Conservation (phyloP, 1,140 invertebrate genomes). For the Formica selysi region DNA sequence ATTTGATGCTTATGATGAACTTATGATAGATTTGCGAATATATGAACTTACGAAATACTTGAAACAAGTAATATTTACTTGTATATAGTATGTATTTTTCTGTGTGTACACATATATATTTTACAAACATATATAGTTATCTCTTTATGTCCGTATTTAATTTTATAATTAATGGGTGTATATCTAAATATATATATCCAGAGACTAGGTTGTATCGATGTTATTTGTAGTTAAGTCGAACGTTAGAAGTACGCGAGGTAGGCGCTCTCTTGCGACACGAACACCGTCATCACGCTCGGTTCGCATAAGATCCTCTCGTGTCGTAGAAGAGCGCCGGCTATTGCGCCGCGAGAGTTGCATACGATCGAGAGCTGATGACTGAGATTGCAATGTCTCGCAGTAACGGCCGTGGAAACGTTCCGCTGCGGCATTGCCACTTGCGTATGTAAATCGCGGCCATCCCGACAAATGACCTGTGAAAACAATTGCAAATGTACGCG, state of each 20-base stretch:
- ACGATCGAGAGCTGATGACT: conserved; percentile 49
- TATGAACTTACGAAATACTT: no score
- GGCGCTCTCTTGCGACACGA: conserved; percentile 61
- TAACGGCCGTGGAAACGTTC: conserved; percentile 67
- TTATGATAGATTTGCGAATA: no score
- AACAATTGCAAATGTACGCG: conserved; percentile 16
- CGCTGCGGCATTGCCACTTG: conserved; percentile 69
- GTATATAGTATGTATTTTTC: no score
- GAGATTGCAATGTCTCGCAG: conserved; percentile 34
- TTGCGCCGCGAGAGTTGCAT: conserved; percentile 64
- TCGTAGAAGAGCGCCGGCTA: conserved; percentile 63
- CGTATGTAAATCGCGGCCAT: conserved; percentile 67
- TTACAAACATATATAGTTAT: not conserved
- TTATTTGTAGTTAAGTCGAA: conserved; percentile 37
- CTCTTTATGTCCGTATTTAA: not conserved
- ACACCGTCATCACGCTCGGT: conserved; percentile 57
- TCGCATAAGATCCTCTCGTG: conserved; percentile 67
- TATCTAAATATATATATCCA: not conserved
- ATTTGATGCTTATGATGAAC: no score
- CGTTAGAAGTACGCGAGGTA: conserved; percentile 14
- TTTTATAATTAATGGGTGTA: conserved; percentile 15
- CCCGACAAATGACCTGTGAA: conserved; percentile 66
- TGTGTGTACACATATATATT: not conserved
- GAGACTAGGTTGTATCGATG: not conserved
- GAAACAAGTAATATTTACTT: no score